Evolutionary conservation across 2,888 invertebrate genomes (phyloP), one percentile per base, ranked within the genome.

Genomic region (Hermaeophaga mercurialis): DNA sequence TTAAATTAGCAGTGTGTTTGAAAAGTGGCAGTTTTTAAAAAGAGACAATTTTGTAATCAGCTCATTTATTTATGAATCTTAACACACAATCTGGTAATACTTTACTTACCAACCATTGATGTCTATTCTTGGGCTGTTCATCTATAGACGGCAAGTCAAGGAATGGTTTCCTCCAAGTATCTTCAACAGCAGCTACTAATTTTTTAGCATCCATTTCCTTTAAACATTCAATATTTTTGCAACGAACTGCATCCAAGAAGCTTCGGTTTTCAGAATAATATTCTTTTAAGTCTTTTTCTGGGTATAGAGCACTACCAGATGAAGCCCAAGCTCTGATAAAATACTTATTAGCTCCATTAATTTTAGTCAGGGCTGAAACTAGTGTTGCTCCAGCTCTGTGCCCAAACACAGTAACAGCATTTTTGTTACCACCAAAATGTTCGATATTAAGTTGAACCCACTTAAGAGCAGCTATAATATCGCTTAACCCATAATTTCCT

Each of bases 401-500:
- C 0, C 93, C 95, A 67, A 94, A 82, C 28, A 95, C 72, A 0
- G 92, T 94, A 0, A 95, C 90, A 2, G 89, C 82, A 1, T 82
- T 79, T 1, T 86, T 84, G 73, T 93, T 88, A 0, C 94, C 94
- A 0, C 94, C 93, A 70, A 94, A 94, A 73, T 91, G 84, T 54
- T 85, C 85, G 39, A 93, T 91, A 73, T 94, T 94, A 63, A 86
- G 76, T 58, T 90, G 82, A 1, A 94, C 85, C 94, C 94, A 94
- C 56, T 85, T 81, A 12, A 94, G 79, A 0, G 86, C 91, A 0
- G 83, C 84, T 9, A 92, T 73, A 56, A 94, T 84, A 72, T 94
- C 94, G 1, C 89, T 88, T 0, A 94, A 81, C 0, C 88, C 94
- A 71, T 93, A 94, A 75, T 94, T 94, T 22, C 94, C 94, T 0